Base-by-base conservation (phyloP, 2,888 invertebrate species). In the Rhingia campestris region DNA sequence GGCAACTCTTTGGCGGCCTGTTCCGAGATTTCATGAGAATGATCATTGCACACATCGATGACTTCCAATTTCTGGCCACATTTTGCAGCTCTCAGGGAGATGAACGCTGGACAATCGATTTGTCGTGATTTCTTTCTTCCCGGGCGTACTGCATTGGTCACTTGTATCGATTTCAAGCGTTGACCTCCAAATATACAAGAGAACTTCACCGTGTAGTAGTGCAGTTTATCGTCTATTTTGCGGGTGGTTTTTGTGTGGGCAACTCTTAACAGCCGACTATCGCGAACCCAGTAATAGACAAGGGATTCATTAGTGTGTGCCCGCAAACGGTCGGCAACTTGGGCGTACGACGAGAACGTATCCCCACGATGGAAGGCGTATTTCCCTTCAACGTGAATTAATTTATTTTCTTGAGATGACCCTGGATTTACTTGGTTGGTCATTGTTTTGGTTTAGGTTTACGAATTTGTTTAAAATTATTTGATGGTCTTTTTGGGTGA, bases 151-250 rank as follows among this genome's bases (percentile, higher is more conserved):
- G 22, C 22, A 4, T 91, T 91, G 45, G 89, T 90, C 45, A 91
- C 91, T 51, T 91, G 22, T 22, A 22, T 88, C 4, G 91, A 89
- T 41, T 90, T 87, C 81, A 91, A 91, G 59, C 91, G 91, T 67
- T 92, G 91, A 6, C 92, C 92, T 4, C 92, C 92, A 77, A 91
- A 92, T 56, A 92, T 91, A 77, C 92, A 92, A 0, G 92, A 91
- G 82, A 91, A 92, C 66, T 91, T 91, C 0, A 92, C 90, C 1
- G 91, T 91, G 85, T 92, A 92, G 87, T 92, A 92, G 81, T 90
- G 91, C 7, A 92, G 87, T 61, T 88, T 87, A 47, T 90, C 88
- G 53, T 91, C 90, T 41, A 92, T 91, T 3, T 91, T 91, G 22
- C 92, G 88, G 5, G 91, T 89, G 6, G 92, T 91, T 88, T 92